These are phyloP conservation scores for Amblyjoppa fuscipennis DNA, from an alignment of 2,888 invertebrate species.

Conservation along the genomic window DNA sequence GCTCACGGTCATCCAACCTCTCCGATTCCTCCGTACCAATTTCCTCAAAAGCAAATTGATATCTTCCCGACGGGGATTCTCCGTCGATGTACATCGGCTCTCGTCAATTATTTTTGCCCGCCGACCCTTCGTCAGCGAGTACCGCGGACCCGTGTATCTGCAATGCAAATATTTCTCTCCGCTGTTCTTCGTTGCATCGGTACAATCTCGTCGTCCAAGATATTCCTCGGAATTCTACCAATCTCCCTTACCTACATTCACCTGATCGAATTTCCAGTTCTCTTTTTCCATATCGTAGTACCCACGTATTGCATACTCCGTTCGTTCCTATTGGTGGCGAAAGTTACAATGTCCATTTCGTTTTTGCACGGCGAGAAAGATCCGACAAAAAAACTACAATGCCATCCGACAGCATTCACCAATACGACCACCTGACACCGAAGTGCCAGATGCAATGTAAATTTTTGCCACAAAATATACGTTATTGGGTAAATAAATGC, in stretches of 20 bases:
- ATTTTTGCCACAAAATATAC: no score
- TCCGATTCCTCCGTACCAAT: not conserved
- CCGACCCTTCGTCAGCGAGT: slow-evolving; percentile 10
- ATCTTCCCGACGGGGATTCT: not conserved
- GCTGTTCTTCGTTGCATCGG: not conserved
- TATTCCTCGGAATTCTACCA: not conserved
- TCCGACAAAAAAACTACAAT: no score
- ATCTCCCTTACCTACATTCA: not conserved
- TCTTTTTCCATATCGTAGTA: not conserved
- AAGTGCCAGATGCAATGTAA: no score
- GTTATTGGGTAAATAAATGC: no score
- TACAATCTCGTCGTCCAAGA: not conserved
- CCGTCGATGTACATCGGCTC: slow-evolving; percentile 1
- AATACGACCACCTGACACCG: no score
- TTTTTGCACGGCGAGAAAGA: not conserved
- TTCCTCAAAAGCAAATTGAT: slow-evolving; percentile 7
- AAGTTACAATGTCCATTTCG: not conserved
- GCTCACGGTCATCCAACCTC: not conserved
- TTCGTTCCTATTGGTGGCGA: not conserved
- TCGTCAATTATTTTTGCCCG: slow-evolving; percentile 54
- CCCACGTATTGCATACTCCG: not conserved
- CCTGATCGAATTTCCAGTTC: not conserved
- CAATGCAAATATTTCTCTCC: slow-evolving; percentile 47
- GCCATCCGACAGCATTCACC: no score
- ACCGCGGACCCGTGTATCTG: slow-evolving; percentile 33